Evolutionary conservation across 1,140 invertebrate species (phyloP), one percentile per base, ranked within the genome.

Genomic region (Lordiphosa stackelbergi): DNA sequence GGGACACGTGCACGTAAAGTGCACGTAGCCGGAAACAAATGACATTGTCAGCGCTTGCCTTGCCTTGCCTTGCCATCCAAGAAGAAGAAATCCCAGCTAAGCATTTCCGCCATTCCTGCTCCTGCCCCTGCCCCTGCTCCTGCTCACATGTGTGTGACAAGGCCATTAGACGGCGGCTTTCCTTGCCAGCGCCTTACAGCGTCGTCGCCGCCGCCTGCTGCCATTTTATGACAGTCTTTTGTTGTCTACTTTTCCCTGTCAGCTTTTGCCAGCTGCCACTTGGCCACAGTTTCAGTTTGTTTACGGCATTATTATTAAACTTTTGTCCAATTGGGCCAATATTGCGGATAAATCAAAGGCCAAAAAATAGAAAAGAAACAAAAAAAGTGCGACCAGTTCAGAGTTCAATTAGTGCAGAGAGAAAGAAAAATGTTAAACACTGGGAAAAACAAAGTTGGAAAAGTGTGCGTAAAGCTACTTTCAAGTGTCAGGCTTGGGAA

Each of bases 191-290:
- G 22, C 38, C 59, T 58, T 69, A 49, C 65, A 69, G 64, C 28
- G 6, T 31, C 28, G 28, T 8, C 28, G 28, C 28, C 7, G 28
- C 28, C 7, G 28, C 28, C 28, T 31, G 28, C 69, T 79, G 73
- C 69, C 69, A 78, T 73, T 75, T 75, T 71, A 74, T 75, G 72
- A 71, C 72, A 71, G 53, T 53, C 68, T 72, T 75, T 72, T 75
- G 73, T 77, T 78, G 72, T 72, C 57, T 51, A 57, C 46, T 19
- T 69, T 34, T 35, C 42, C 37, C 48, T 53, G 45, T 31, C 53
- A 22, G 13, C 36, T 41, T 49, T 38, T n/a, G 38, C 31, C 38
- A 38, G 35, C 43, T 36, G 45, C 10, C 45, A 36, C 7, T 36
- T 22, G 16, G 7, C 48, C 13, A 5, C 41, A 19, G 16, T 42